These are phyloP conservation scores for Caerostris extrusa DNA, from an alignment of 1,140 invertebrate species.

Conservation along the genomic window DNA sequence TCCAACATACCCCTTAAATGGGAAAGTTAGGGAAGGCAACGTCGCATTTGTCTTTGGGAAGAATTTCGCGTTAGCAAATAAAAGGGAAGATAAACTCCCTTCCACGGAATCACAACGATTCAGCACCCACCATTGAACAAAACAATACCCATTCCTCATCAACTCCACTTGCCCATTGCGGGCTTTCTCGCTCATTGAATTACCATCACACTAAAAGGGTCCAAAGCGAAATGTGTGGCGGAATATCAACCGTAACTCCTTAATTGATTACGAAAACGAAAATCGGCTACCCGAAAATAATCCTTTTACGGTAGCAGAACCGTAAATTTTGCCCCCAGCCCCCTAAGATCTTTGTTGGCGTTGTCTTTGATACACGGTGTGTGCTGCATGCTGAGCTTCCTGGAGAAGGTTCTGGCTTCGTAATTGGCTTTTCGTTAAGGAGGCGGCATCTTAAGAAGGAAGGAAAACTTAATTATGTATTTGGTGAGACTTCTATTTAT, in stretches of 20 bases:
- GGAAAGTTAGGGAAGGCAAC: conserved; percentile 10
- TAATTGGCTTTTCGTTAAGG: conserved; percentile 71
- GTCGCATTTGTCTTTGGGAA: conserved; percentile 27
- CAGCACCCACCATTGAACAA: conserved; percentile 6
- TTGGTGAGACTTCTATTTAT: conserved; percentile 1
- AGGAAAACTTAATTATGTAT: conserved; percentile 54
- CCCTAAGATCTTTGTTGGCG: not conserved
- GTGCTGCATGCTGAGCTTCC: no score
- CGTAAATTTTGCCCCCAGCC: conserved; percentile 52
- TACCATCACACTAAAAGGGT: conserved; percentile 47
- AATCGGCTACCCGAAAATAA: conserved; percentile 54
- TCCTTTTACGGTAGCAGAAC: conserved; percentile 58
- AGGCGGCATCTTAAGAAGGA: conserved; percentile 15
- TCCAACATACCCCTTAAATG: not conserved
- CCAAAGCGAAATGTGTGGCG: conserved; percentile 32
- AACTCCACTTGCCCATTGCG: not conserved
- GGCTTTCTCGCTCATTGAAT: conserved; percentile 26
- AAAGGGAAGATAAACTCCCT: conserved; percentile 41
- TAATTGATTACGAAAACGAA: conserved; percentile 72
- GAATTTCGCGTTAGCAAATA: conserved; percentile 28
- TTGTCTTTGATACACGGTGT: conserved; percentile 6
- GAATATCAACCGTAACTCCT: conserved; percentile 55
- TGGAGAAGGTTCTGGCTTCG: not conserved
- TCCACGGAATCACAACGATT: not conserved
- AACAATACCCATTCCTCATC: conserved; percentile 10